phyloP scores from a whole-genome alignment of 1,140 invertebrate genomes.

The Hestina assimilis region DNA sequence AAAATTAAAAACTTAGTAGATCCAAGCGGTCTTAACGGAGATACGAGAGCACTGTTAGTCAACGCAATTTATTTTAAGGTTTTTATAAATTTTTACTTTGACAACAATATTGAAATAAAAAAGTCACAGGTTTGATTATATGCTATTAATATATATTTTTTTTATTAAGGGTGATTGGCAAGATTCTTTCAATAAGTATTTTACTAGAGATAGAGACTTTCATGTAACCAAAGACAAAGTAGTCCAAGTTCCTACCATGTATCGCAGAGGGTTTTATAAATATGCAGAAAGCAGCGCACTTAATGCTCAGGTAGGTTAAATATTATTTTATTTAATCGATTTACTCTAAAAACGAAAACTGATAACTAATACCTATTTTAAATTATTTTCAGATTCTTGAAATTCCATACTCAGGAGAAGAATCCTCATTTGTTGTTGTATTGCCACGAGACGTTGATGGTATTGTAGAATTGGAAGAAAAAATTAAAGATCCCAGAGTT shows the following conservation, averaged over 20 bases:
- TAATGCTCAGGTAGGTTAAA: constrained; percentile 46
- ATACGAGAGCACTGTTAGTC: constrained; percentile 81
- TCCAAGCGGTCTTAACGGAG: constrained; percentile 66
- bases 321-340: too few species aligned
- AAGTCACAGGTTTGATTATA: too few species aligned
- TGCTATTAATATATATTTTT: too few species aligned
- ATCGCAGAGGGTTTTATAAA: constrained; percentile 37
- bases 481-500: constrained; percentile 39
- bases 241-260: constrained; percentile 51
- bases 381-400: constrained; percentile 57
- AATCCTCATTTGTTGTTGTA: constrained; percentile 48
- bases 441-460: constrained; percentile 56
- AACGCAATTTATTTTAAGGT: constrained; percentile 64
- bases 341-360: too few species aligned
- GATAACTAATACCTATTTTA: too few species aligned
- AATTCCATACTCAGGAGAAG: constrained; percentile 52
- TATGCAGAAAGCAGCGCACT: constrained; percentile 51
- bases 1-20: constrained; percentile 84
- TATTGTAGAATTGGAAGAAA: constrained; percentile 40
- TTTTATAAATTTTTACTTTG: too few species aligned
- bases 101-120: too few species aligned
- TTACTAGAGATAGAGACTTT: constrained; percentile 47
- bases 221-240: constrained; percentile 45
- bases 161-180: constrained; percentile 60
- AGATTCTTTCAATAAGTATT: constrained; percentile 33